Base-by-base conservation (phyloP, 2,797 vertebrate species). In the Lates japonicus region DNA sequence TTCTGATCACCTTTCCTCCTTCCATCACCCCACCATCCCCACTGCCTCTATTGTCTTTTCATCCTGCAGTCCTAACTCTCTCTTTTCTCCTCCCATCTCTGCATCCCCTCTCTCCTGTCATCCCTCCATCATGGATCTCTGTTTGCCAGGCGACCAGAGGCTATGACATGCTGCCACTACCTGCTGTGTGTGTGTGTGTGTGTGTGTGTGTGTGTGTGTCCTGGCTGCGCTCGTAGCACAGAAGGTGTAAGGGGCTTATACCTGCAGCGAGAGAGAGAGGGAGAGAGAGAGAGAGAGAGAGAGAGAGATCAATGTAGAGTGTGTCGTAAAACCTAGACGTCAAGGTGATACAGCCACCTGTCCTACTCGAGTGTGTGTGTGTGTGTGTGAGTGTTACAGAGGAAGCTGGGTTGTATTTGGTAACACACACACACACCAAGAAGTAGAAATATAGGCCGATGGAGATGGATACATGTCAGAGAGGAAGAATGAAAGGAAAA, bases 181-280 rank as follows among this genome's bases (percentile, higher is more conserved):
- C 87, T 86, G 82, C 90, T 87, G 88, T 22, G 87, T n/a, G 57
- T 71, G 59, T 67, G 78, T 58, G 81, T 37, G 68, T 76, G 52
- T 54, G 37, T 69, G 72, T 48, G 63, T 67, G 76, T 19, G 80
- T 44, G 61, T 39, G 60, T 51, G 60, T 65, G 52, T 74, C 80
- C 86, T 94, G 93, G 90, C 93, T 91, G 63, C 1, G 22, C 75
- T 46, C 22, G 63, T 37, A 59, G 84, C 83, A 94, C 94, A 95
- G 92, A 95, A 90, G 94, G 94, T 87, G 64, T 76, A 48, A 87
- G 84, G 91, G 90, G 92, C 84, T 95, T 94, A 94, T 89, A 92
- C 91, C 94, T 92, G 88, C 90, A 71, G 91, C 57, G 80, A 70
- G 74, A 58, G 63, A 39, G 65, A 72, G 48, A 39, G 48, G 48